A percentile compares a stretch with the other conserved stretches of the same genome.
phyloP scores from a whole-genome alignment of 2,888 invertebrate genomes.

The Trichopria drosophilae region DNA sequence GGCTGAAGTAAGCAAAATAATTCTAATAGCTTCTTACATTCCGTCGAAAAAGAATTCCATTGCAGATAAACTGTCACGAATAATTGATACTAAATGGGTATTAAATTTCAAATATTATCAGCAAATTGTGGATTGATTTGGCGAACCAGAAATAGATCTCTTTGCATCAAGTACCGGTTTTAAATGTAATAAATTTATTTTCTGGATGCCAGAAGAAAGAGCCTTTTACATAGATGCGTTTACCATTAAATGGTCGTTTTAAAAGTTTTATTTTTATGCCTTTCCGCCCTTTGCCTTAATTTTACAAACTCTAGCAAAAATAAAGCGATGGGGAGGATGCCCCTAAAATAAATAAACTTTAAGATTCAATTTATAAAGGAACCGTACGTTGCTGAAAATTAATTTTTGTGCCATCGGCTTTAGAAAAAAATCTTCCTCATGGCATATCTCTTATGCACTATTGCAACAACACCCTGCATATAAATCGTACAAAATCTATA shows the following conservation, averaged over 20 bases:
- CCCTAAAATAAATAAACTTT: too few relatives aligned
- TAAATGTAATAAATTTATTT: slow-evolving; percentile 21
- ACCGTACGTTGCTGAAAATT: too few relatives aligned
- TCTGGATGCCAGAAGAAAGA: slow-evolving; percentile 21
- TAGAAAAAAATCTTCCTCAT: too few relatives aligned
- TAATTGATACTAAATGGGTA: slow-evolving; percentile 33
- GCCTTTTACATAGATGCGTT: slow-evolving; percentile 26
- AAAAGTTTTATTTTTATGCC: slow-evolving; percentile 20
- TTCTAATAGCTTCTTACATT: slow-evolving; percentile 35
- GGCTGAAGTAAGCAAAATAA: slow-evolving; percentile 31
- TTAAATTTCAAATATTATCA: slow-evolving; percentile 15
- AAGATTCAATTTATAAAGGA: too few relatives aligned
- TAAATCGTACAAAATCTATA: slow-evolving; percentile 2
- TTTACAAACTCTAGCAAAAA: slow-evolving; percentile 16
- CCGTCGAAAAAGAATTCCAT: slow-evolving; percentile 29
- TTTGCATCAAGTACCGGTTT: slow-evolving; percentile 29
- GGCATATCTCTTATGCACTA: slow-evolving; percentile 2
- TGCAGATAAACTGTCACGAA: slow-evolving; percentile 39
- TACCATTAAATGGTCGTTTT: slow-evolving; percentile 26
- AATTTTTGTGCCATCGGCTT: too few relatives aligned
- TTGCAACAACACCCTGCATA: neutral
- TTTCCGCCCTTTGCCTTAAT: slow-evolving; percentile 26
- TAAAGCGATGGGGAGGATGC: slow-evolving; percentile 14
- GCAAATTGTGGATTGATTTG: slow-evolving; percentile 13
- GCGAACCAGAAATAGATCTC: slow-evolving; percentile 23